Conservation (phyloP, 2,888 invertebrate species). For the Leptarthrus brevirostris region DNA sequence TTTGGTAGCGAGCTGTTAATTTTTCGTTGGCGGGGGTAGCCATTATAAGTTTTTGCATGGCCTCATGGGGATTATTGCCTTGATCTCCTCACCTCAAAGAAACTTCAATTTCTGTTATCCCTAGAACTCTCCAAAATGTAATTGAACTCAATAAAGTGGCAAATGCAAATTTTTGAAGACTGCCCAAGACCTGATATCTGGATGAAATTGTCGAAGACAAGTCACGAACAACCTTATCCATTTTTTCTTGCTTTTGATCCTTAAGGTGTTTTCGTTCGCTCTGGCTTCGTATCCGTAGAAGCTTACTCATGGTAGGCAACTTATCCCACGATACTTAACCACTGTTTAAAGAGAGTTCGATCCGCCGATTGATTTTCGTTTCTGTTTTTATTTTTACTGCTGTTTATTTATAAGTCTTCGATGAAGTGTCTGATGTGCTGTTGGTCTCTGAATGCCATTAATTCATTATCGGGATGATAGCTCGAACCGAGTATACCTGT, state of each 20-base stretch:
- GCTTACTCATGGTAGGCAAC: constrained; percentile 6
- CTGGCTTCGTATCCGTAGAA: constrained; percentile 9
- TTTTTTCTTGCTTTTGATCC: constrained; percentile 35
- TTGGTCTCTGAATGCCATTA: constrained; percentile 45
- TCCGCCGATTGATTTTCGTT: constrained; percentile 38
- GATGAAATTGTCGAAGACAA: constrained; percentile 44
- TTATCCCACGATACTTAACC: constrained; percentile 46
- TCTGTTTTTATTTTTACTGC: constrained; percentile 12
- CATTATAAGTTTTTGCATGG: constrained; percentile 37
- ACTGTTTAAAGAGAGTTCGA: constrained; percentile 38
- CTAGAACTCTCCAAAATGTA: constrained; percentile 16
- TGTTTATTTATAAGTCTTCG: constrained; percentile 34
- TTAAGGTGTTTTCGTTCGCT: constrained; percentile 33
- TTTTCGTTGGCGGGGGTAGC: constrained; percentile 31
- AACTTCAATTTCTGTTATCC: background rate
- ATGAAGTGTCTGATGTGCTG: constrained; percentile 46
- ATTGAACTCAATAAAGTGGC: constrained; percentile 32
- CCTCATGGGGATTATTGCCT: constrained; percentile 6
- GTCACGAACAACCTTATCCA: constrained; percentile 47
- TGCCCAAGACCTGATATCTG: constrained; percentile 31
- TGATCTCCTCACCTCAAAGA: background rate
- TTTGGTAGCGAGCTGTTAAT: constrained; percentile 43
- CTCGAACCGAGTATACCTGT: constrained; percentile 9
- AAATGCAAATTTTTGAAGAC: constrained; percentile 46
- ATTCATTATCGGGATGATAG: constrained; percentile 46